Conservation (phyloP, 2,888 invertebrate species). For the Caradrina kadenii region DNA sequence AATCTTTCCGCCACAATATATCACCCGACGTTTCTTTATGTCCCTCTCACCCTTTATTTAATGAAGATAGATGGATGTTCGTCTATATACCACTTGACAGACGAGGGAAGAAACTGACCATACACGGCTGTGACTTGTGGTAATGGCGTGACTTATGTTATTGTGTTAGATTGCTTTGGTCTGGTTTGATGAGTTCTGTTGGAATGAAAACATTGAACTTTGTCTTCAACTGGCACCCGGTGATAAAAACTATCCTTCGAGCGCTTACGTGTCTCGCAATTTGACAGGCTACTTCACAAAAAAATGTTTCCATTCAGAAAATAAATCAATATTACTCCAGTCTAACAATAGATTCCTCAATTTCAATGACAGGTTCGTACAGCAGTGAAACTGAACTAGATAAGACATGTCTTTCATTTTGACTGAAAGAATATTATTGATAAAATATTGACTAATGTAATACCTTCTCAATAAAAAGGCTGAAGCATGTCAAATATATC, state of each 20-base stretch:
- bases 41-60: conserved; percentile 62
- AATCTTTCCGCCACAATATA: conserved; percentile 61
- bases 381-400: background rate
- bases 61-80: conserved; percentile 60
- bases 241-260: background rate
- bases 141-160: conserved; percentile 17
- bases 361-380: conserved; percentile 1
- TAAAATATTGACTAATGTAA: conserved; percentile 21
- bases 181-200: conserved; percentile 3
- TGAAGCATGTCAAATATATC: conserved; percentile 31
- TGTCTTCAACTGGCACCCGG: background rate
- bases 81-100: conserved; percentile 44
- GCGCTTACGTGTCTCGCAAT: background rate
- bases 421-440: conserved; percentile 16
- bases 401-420: conserved; percentile 16
- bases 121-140: conserved; percentile 17
- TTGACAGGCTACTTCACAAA: background rate
- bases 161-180: conserved; percentile 11
- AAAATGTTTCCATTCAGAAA: background rate
- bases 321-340: background rate
- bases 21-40: conserved; percentile 59
- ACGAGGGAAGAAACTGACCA: conserved; percentile 34
- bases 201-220: background rate
- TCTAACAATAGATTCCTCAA: background rate
- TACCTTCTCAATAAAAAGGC: conserved; percentile 25